These are phyloP conservation scores for Spodoptera exigua DNA, from an alignment of 2,888 invertebrate species.

Conservation along the genomic window DNA sequence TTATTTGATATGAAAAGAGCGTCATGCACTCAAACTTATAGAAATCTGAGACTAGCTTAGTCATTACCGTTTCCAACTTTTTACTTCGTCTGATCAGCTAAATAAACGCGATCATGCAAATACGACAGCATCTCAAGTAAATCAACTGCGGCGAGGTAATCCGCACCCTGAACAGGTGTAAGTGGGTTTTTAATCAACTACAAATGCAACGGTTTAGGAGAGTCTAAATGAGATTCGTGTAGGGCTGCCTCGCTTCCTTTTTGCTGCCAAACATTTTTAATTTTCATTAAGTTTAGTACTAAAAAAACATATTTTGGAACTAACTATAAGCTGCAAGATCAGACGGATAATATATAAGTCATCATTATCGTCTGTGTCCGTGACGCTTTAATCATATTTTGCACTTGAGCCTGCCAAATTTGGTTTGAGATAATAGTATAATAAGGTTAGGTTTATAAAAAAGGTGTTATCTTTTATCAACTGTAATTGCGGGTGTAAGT, in stretches of 20 bases:
- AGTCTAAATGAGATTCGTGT: slow-evolving; percentile 55
- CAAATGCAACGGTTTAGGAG: slow-evolving; percentile 61
- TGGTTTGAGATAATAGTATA: no score
- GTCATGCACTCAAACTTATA: not conserved
- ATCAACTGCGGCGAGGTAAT: slow-evolving; percentile 51
- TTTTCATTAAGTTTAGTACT: no score
- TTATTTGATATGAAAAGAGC: no score
- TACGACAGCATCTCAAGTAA: slow-evolving; percentile 34
- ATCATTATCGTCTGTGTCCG: no score
- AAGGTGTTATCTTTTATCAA: no score
- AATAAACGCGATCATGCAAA: slow-evolving; percentile 46
- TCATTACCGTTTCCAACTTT: slow-evolving; percentile 11
- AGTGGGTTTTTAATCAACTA: slow-evolving; percentile 66
- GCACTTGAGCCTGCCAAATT: no score
- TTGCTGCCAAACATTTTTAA: not conserved
- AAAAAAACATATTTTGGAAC: no score
- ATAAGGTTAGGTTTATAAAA: no score
- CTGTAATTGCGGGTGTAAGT: no score
- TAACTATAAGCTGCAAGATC: no score
- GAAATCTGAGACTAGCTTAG: not conserved
- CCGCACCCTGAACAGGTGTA: slow-evolving; percentile 53
- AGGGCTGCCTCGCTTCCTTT: slow-evolving; percentile 38
- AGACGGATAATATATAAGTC: no score
- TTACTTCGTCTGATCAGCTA: slow-evolving; percentile 28
- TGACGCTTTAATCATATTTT: no score